Base-by-base conservation (phyloP, 1,140 invertebrate species). In the Elymnias hypermnestra region DNA sequence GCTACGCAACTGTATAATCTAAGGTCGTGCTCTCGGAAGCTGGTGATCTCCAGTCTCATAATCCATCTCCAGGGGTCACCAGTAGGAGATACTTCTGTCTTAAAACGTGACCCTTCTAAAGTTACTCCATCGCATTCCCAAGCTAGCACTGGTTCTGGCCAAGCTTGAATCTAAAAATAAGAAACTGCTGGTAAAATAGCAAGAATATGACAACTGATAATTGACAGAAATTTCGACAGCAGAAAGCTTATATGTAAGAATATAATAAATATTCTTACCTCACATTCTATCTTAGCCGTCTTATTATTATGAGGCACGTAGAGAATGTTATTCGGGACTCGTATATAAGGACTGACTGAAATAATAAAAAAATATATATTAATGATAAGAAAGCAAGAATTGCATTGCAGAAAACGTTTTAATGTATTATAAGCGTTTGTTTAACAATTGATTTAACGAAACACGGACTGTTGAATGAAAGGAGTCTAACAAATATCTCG, bases 61-160 rank as follows among this genome's bases (percentile, higher is more conserved):
- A 88, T 89, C 36, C 89, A 87, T 3, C 82, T 59, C 75, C 82
- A 87, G 0, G 79, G 63, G 9, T 81, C 76, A 13, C 68, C 79
- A 7, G 84, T 91, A 49, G 90, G 88, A 28, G 79, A 79, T 43
- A 90, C 88, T 37, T 91, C 89, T 6, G 91, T 91, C 45, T 88
- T 87, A 70, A 93, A 93, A 63, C 94, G 92, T 1, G 91, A 87
- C 9, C 89, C 88, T 69, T 93, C 90, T 0, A 95, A 65, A 4
- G 95, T 89, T 36, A 91, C 87, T n/a, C 92, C 92, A 48, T 95
- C 93, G 19, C 90, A 88, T 66, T 96, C 93, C 97, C 97, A 98
- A 62, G 94, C 94, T 38, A 91, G 90, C 1, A 96, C 88, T 0
- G 94, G 92, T 58, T 94, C 92, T 0, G 97, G 96, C 73, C 92